A percentile compares a stretch with the other conserved stretches of the same genome.
Evolutionary conservation across 2,113 vertebrate species (phyloP).

Genomic region (Toxotes jaculatrix): DNA sequence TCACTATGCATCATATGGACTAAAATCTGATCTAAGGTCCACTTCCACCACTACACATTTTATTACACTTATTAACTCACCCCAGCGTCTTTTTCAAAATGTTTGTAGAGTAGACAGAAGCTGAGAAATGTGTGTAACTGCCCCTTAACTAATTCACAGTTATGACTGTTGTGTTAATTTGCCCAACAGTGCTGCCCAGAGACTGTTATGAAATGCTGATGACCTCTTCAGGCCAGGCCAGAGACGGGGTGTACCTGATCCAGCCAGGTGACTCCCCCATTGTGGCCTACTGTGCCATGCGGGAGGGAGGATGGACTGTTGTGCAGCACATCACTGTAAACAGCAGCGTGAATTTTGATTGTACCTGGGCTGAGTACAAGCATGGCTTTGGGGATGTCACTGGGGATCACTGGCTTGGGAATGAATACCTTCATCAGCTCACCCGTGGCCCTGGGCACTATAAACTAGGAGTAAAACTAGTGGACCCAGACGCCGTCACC

Average conservation of each 20-base stretch:
- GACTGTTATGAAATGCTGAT: constrained; percentile 90
- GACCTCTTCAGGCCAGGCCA: constrained; percentile 81
- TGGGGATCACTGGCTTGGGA: constrained; percentile 91
- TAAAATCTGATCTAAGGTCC: too few relatives aligned
- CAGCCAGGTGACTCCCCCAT: constrained; percentile 83
- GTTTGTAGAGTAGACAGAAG: neutral
- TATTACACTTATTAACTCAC: neutral
- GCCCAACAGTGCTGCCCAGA: constrained; percentile 82
- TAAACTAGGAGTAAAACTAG: constrained; percentile 88
- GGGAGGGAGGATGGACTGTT: constrained; percentile 91
- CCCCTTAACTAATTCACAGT: neutral
- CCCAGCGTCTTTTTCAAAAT: neutral
- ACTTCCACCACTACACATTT: neutral
- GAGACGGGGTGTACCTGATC: constrained; percentile 89
- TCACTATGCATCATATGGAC: too few relatives aligned
- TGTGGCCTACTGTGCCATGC: constrained; percentile 88
- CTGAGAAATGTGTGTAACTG: neutral
- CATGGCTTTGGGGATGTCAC: constrained; percentile 86
- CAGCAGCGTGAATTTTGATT: constrained; percentile 88
- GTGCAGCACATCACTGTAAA: constrained; percentile 93
- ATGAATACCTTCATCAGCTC: constrained; percentile 86
- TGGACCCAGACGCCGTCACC: constrained; percentile 82
- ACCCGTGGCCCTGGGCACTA: constrained; percentile 80
- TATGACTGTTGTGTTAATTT: constrained; percentile 33
- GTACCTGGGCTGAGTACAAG: constrained; percentile 90